Evolutionary conservation across 2,113 vertebrate species (phyloP).

Genomic region (Pedionomus torquatus): DNA sequence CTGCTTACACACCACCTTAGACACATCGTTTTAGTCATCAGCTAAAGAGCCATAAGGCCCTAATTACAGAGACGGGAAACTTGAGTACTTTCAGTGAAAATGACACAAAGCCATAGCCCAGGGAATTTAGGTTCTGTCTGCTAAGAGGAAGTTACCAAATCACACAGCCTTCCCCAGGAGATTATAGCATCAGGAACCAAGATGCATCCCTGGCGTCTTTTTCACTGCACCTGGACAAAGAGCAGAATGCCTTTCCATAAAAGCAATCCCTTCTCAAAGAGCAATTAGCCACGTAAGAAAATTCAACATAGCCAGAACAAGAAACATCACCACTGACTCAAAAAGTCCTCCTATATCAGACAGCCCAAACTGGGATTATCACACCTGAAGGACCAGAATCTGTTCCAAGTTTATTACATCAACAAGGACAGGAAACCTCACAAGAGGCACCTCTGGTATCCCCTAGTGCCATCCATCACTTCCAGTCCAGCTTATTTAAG

Average conservation of each 20-base stretch:
- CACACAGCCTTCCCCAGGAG: background rate
- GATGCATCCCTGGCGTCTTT: fast-evolving
- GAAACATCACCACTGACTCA: background rate
- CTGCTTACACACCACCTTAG: background rate
- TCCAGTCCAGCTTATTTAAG: background rate
- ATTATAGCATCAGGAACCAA: background rate
- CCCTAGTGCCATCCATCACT: too few relatives aligned
- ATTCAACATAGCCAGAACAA: fast-evolving
- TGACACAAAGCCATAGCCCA: background rate
- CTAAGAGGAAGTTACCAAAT: background rate
- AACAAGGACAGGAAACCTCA: background rate
- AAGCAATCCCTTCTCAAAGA: too few relatives aligned
- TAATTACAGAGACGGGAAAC: background rate
- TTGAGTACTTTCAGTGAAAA: background rate
- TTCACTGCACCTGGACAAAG: background rate
- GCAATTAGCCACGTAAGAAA: background rate
- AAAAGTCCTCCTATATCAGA: background rate
- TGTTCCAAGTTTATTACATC: too few relatives aligned
- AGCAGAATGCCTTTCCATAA: too few relatives aligned
- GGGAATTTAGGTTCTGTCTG: background rate
- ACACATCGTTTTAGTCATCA: background rate
- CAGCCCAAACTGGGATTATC: background rate
- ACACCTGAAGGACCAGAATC: background rate
- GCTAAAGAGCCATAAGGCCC: background rate
- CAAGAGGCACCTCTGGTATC: background rate